Conservation (phyloP, 2,888 invertebrate species). For the Synanthedon myopaeformis region DNA sequence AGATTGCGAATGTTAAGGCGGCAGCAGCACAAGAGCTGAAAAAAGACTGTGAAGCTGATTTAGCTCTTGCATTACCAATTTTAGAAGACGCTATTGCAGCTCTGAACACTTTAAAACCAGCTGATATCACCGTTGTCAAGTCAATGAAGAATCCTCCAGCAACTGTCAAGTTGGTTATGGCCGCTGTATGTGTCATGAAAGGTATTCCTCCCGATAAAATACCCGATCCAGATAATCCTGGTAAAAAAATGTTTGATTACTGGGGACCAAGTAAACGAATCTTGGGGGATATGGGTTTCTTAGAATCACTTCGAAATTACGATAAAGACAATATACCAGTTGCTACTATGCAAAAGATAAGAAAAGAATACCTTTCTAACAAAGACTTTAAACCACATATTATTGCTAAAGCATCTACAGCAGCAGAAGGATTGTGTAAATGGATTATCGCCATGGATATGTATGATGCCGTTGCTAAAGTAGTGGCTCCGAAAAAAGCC, state of each 20-base stretch:
- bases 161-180: slow-evolving; percentile 86
- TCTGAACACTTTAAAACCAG: slow-evolving; percentile 85
- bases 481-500: slow-evolving; percentile 87
- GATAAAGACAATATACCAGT: slow-evolving; percentile 87
- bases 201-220: slow-evolving; percentile 82
- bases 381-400: slow-evolving; percentile 83
- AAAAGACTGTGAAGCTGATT: slow-evolving; percentile 91
- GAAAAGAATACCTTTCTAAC: slow-evolving; percentile 80
- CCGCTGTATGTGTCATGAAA: slow-evolving; percentile 91
- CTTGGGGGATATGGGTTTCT: slow-evolving; percentile 84
- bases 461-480: slow-evolving; percentile 86
- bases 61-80: slow-evolving; percentile 88
- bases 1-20: slow-evolving; percentile 88
- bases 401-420: slow-evolving; percentile 90
- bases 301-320: slow-evolving; percentile 80
- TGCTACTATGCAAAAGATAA: slow-evolving; percentile 78
- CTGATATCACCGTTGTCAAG: slow-evolving; percentile 87
- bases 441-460: slow-evolving; percentile 93
- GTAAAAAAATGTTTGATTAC: slow-evolving; percentile 79
- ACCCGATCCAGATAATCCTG: slow-evolving; percentile 76
- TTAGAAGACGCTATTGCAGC: slow-evolving; percentile 81
- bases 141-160: slow-evolving; percentile 91
- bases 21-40: slow-evolving; percentile 86
- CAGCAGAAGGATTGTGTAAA: slow-evolving; percentile 92
- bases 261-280: slow-evolving; percentile 89